phyloP scores from a whole-genome alignment of 1,140 invertebrate species.

The Hermetia illucens region DNA sequence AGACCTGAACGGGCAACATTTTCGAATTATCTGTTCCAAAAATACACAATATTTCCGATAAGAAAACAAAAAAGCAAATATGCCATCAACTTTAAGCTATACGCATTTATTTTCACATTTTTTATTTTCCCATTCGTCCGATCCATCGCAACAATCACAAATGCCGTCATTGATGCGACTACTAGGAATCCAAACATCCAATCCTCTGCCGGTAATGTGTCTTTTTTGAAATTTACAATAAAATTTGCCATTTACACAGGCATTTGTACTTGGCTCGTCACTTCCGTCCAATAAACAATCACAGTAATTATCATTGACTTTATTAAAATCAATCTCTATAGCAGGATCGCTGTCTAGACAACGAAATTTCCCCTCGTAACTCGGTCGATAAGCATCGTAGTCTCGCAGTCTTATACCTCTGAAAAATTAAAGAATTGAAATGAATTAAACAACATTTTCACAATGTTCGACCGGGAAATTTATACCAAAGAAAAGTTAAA shows the following conservation, averaged over 20 bases:
- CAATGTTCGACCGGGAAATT: too few species aligned
- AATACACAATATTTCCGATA: too few species aligned
- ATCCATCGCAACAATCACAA: slow-evolving; percentile 83
- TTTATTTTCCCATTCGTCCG: slow-evolving; percentile 42
- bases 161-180: slow-evolving; percentile 82
- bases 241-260: slow-evolving; percentile 70
- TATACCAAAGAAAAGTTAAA: too few species aligned
- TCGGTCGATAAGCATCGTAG: slow-evolving; percentile 26
- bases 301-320: slow-evolving; percentile 89
- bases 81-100: too few species aligned
- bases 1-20: too few species aligned
- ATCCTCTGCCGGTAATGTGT: slow-evolving; percentile 27
- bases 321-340: slow-evolving; percentile 30
- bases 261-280: slow-evolving; percentile 83
- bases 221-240: slow-evolving; percentile 38
- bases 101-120: not conserved
- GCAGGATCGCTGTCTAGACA: slow-evolving; percentile 19
- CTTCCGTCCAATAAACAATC: slow-evolving; percentile 72
- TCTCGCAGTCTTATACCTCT: slow-evolving; percentile 28
- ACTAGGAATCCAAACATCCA: slow-evolving; percentile 32
- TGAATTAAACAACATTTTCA: too few species aligned
- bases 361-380: slow-evolving; percentile 21
- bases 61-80: too few species aligned
- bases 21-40: too few species aligned
- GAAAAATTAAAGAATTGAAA: not conserved